These are phyloP conservation scores for Cardiocondyla obscurior DNA, from an alignment of 1,140 invertebrate species.

Conservation along the genomic window DNA sequence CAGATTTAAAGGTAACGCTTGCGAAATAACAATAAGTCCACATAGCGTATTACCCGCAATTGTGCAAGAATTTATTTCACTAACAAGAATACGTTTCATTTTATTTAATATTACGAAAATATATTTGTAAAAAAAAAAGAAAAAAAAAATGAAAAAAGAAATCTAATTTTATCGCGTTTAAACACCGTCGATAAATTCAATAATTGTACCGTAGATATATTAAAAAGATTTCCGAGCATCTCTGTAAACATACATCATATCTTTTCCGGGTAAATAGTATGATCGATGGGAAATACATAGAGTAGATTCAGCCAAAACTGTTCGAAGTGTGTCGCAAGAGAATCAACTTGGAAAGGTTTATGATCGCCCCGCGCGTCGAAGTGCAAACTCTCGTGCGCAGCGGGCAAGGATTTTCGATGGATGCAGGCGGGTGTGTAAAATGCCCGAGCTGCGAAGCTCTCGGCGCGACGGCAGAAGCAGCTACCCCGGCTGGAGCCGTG, in stretches of 20 bases:
- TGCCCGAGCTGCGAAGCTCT: neutral
- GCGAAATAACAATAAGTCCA: neutral
- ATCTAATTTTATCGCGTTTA: neutral
- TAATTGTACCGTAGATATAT: neutral
- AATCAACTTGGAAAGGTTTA: constrained; percentile 42
- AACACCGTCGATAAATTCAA: neutral
- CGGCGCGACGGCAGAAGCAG: neutral
- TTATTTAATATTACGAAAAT: neutral
- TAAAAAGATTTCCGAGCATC: neutral
- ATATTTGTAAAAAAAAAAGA: too few relatives aligned
- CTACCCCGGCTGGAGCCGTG: neutral
- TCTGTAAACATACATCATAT: neutral
- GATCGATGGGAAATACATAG: constrained; percentile 12
- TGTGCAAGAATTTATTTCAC: neutral
- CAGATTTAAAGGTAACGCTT: neutral
- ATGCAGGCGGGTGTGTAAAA: constrained; percentile 29
- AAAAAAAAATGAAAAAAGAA: too few relatives aligned
- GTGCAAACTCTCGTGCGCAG: neutral
- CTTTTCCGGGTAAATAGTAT: neutral
- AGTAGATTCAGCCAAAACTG: neutral
- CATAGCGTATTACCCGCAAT: neutral
- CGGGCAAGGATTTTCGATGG: constrained; percentile 13
- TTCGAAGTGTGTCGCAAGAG: constrained; percentile 9
- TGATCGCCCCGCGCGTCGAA: constrained; percentile 1
- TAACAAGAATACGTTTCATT: neutral